phyloP scores from a whole-genome alignment of 1,140 invertebrate species.

The Zaprionus tsacasi region DNA sequence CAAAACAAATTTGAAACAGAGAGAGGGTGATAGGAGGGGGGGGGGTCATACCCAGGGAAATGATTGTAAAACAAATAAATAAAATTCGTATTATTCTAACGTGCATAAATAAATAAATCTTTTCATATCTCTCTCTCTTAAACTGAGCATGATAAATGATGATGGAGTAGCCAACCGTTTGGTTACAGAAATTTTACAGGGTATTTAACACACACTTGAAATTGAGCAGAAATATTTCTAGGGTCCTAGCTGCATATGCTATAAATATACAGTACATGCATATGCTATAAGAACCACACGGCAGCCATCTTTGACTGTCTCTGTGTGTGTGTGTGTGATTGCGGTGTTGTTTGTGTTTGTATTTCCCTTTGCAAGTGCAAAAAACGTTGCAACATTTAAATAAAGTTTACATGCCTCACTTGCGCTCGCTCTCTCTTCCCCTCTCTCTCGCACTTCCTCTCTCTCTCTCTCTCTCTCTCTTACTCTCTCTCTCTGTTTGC shows the following conservation, averaged over 20 bases:
- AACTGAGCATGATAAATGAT: not conserved
- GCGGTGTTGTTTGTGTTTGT: not conserved
- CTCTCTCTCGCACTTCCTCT: constrained; percentile 35
- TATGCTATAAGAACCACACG: not conserved
- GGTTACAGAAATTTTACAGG: not conserved
- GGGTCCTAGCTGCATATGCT: too few species aligned
- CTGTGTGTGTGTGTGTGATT: not conserved
- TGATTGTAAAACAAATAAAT: not conserved
- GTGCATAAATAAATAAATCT: not conserved
- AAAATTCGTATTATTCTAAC: not conserved
- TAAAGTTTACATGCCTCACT: constrained; percentile 52
- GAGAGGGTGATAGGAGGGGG: not conserved
- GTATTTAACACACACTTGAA: not conserved
- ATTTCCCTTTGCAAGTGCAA: not conserved
- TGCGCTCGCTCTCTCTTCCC: constrained; percentile 13
- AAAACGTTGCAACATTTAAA: constrained; percentile 44
- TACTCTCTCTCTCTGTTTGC: constrained; percentile 11
- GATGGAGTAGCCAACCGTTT: not conserved
- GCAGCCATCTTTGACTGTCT: too few species aligned
- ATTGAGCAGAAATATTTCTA: constrained; percentile 3
- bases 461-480: not conserved
- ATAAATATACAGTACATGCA: not conserved
- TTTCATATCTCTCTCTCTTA: not conserved
- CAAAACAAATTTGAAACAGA: constrained; percentile 12
- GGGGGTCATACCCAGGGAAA: not conserved